Evolutionary conservation across 1,140 invertebrate species (phyloP).

Genomic region (Piezodorus guildinii): DNA sequence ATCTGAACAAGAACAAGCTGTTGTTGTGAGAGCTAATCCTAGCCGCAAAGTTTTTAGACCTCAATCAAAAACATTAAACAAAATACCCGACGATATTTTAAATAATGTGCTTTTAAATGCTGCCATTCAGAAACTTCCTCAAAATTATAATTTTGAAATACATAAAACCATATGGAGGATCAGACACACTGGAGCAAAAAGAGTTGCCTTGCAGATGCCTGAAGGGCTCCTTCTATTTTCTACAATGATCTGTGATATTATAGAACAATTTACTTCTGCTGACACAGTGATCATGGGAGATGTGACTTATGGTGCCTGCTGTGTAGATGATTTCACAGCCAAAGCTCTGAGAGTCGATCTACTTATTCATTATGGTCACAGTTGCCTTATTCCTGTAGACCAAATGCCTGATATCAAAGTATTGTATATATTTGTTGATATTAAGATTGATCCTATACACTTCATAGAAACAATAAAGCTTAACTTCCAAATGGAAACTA

Average conservation of each 20-base stretch:
- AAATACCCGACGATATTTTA: conserved; percentile 72
- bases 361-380: conserved; percentile 96
- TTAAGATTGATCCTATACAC: conserved; percentile 83
- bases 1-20: conserved; percentile 31
- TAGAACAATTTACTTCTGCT: conserved; percentile 78
- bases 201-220: conserved; percentile 92
- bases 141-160: conserved; percentile 98
- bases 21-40: conserved; percentile 63
- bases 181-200: conserved; percentile 61
- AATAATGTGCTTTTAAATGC: conserved; percentile 63
- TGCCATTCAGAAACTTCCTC: conserved; percentile 63
- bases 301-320: conserved; percentile 98
- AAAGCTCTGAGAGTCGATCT: conserved; percentile 81
- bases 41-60: conserved; percentile 65
- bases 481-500: conserved; percentile 58
- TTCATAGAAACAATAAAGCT: conserved; percentile 80
- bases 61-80: conserved; percentile 51
- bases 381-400: conserved; percentile 92
- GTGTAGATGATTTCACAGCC: conserved; percentile 96
- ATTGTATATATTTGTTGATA: conserved; percentile 93
- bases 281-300: conserved; percentile 98
- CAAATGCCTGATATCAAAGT: conserved; percentile 81
- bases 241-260: conserved; percentile 86
- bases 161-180: conserved; percentile 97
- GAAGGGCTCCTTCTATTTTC: conserved; percentile 90